phyloP scores from a whole-genome alignment of 2,113 vertebrate species.

The Bungarus multicinctus region DNA sequence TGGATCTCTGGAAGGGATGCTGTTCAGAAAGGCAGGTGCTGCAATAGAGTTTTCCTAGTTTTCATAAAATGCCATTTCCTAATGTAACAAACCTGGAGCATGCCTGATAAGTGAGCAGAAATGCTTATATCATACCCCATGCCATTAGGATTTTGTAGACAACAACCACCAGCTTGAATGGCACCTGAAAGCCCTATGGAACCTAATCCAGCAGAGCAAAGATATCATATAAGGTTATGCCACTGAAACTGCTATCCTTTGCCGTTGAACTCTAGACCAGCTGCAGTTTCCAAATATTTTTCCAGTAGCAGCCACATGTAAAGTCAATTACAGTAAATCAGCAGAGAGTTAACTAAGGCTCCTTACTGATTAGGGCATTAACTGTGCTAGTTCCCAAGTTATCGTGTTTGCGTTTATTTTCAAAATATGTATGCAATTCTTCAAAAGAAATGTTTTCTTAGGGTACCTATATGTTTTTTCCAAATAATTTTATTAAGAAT shows the following conservation, averaged over 20 bases:
- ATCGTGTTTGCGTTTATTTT: background rate
- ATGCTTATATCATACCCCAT: background rate
- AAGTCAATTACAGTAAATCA: background rate
- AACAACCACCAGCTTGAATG: background rate
- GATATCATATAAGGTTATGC: background rate
- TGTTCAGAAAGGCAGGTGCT: background rate
- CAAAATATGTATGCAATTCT: background rate
- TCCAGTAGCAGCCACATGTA: background rate
- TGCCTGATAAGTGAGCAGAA: background rate
- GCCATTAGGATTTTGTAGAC: background rate
- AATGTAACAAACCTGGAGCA: background rate
- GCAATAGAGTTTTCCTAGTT: background rate
- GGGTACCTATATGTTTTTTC: background rate
- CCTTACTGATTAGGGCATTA: background rate
- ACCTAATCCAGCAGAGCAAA: background rate
- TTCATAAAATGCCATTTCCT: background rate
- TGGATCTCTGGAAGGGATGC: background rate
- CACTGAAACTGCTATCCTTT: background rate
- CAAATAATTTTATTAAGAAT: background rate
- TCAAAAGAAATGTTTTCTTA: background rate
- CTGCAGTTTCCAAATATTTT: background rate
- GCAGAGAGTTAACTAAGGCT: background rate
- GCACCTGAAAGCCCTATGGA: background rate
- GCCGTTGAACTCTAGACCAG: background rate
- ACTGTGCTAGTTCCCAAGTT: background rate